A percentile compares a stretch with the other conserved stretches of the same genome.
These are phyloP conservation scores for Brachionus plicatilis DNA, from an alignment of 1,140 invertebrate genomes.

Conservation along the genomic window DNA sequence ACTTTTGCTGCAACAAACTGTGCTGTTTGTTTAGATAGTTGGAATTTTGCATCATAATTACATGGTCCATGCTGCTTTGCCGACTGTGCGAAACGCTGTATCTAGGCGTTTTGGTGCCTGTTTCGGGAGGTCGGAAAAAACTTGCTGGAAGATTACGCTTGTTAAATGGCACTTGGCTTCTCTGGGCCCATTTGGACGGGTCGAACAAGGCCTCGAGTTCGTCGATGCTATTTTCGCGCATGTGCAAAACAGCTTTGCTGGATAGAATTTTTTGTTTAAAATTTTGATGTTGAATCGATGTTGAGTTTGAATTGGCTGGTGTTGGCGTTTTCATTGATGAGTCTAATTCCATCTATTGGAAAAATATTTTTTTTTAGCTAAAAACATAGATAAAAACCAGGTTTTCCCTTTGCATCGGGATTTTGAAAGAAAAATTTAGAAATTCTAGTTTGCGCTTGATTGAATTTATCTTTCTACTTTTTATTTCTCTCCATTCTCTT, in stretches of 20 bases:
- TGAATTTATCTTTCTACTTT: neutral
- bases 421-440: neutral
- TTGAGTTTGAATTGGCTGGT: neutral
- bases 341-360: conserved; percentile 16
- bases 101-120: conserved; percentile 23
- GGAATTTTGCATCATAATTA: neutral
- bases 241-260: neutral
- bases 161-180: neutral
- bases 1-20: neutral
- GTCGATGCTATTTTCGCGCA: conserved; percentile 36
- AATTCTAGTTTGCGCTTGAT: neutral
- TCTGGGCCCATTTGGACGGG: conserved; percentile 27
- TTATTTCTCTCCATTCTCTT: neutral
- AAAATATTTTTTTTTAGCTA: neutral
- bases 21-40: neutral
- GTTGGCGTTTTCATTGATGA: conserved; percentile 4
- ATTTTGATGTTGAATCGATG: conserved; percentile 5
- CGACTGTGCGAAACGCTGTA: neutral
- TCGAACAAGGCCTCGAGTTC: conserved; percentile 34
- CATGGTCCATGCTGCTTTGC: conserved; percentile 20
- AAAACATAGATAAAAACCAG: neutral
- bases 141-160: conserved; percentile 3
- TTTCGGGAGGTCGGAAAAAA: conserved; percentile 32
- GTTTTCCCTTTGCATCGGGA: neutral
- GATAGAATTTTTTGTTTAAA: conserved; percentile 2